Conservation (phyloP, 1,140 invertebrate species). For the Pseudomyrmex pallidus region DNA sequence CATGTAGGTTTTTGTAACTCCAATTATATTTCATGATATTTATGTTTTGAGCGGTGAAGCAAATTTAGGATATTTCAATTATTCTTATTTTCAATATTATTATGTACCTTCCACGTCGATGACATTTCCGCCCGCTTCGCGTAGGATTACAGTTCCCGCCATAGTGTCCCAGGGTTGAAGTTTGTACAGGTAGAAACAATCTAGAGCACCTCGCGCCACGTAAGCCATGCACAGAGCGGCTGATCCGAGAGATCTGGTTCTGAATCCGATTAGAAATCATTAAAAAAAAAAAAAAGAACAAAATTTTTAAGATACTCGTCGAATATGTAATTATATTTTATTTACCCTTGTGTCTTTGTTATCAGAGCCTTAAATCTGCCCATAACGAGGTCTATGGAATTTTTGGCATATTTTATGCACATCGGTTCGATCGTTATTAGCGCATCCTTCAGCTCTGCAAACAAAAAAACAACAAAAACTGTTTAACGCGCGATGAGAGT, state of each 20-base stretch:
- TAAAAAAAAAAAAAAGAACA: background rate
- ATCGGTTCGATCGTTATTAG: conserved; percentile 70
- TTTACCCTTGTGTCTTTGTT: conserved; percentile 66
- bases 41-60: too few species aligned
- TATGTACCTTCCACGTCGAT: conserved; percentile 87
- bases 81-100: background rate
- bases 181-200: conserved; percentile 89
- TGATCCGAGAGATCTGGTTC: conserved; percentile 89
- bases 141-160: conserved; percentile 89
- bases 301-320: background rate
- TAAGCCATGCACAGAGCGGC: conserved; percentile 90
- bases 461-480: background rate
- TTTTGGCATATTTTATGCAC: background rate
- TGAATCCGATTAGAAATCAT: conserved; percentile 71
- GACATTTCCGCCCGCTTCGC: conserved; percentile 91
- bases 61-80: too few species aligned
- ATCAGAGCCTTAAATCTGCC: conserved; percentile 65
- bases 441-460: conserved; percentile 73
- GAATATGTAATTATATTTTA: conserved; percentile 9
- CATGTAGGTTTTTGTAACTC: too few species aligned
- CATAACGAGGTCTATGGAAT: conserved; percentile 62
- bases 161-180: conserved; percentile 90
- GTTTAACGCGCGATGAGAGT: background rate
- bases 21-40: too few species aligned
- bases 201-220: conserved; percentile 89